These are phyloP conservation scores for Decapterus maruadsi DNA, from an alignment of 2,797 vertebrate species.

Conservation along the genomic window DNA sequence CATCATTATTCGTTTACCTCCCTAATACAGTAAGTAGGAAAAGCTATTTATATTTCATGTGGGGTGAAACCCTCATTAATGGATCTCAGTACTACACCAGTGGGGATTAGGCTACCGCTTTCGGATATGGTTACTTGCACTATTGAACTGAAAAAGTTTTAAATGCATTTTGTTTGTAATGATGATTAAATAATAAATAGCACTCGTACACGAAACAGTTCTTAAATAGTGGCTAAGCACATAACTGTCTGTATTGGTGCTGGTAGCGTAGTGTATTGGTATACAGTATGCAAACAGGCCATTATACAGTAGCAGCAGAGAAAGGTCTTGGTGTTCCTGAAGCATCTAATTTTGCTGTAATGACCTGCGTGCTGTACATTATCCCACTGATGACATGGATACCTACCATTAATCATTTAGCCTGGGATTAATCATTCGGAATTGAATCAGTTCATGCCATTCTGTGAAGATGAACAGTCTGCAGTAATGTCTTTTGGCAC, in stretches of 20 bases:
- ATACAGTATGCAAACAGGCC: not conserved
- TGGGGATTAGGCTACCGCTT: conserved; percentile 13
- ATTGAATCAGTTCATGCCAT: conserved; percentile 9
- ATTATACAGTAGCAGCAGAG: conserved; percentile 31
- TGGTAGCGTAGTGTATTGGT: not conserved
- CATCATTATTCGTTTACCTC: not conserved
- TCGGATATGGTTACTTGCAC: not conserved
- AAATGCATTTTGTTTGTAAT: not conserved
- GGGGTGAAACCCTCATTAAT: not conserved
- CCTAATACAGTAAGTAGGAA: not conserved
- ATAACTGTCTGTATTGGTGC: not conserved
- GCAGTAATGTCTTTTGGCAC: conserved; percentile 25
- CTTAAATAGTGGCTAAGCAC: conserved; percentile 4
- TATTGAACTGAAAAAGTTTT: not conserved
- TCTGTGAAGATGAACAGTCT: conserved; percentile 5
- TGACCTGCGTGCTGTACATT: conserved; percentile 24
- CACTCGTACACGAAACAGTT: not conserved
- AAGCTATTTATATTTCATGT: conserved; percentile 21
- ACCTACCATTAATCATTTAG: conserved; percentile 30
- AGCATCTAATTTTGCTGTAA: conserved; percentile 32
- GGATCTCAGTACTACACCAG: not conserved
- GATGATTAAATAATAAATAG: conserved; percentile 1
- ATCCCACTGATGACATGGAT: conserved; percentile 13
- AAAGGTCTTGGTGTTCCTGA: conserved; percentile 18
- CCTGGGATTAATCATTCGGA: conserved; percentile 25